These are phyloP conservation scores for Oncorhynchus masou DNA, from an alignment of 2,113 vertebrate genomes.

Conservation along the genomic window DNA sequence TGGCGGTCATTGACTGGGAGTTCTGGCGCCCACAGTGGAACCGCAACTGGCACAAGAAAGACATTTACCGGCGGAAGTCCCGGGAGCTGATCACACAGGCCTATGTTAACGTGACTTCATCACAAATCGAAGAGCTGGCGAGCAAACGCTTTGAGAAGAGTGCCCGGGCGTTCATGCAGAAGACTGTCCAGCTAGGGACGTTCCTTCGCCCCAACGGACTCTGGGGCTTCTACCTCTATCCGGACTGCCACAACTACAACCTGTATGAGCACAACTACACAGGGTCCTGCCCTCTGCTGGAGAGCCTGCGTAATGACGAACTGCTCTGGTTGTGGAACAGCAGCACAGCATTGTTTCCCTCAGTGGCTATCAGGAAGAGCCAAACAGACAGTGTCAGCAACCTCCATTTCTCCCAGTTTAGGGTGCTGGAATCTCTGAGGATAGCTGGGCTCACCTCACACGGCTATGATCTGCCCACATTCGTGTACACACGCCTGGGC, in stretches of 20 bases:
- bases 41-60: conserved; percentile 76
- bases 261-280: conserved; percentile 72
- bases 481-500: conserved; percentile 76
- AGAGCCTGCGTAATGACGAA: conserved; percentile 78
- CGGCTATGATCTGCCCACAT: conserved; percentile 73
- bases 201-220: conserved; percentile 72
- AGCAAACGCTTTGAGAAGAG: conserved; percentile 77
- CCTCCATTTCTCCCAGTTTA: conserved; percentile 76
- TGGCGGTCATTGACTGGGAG: conserved; percentile 79
- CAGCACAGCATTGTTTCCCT: conserved; percentile 78
- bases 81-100: conserved; percentile 67
- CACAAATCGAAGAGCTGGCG: conserved; percentile 69
- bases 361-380: conserved; percentile 69
- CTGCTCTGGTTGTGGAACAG: conserved; percentile 83
- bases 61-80: conserved; percentile 72
- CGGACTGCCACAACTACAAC: conserved; percentile 84
- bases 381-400: conserved; percentile 66
- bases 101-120: conserved; percentile 68
- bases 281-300: conserved; percentile 72
- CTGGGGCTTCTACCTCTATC: conserved; percentile 83
- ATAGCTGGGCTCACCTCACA: conserved; percentile 70
- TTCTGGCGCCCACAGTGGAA: conserved; percentile 78
- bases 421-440: conserved; percentile 74
- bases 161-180: conserved; percentile 77
- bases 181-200: conserved; percentile 75